Percentiles rank a stretch among this genome's conserved stretches.
These are phyloP conservation scores for Accipiter minullus DNA, from an alignment of 2,797 vertebrate genomes.

Conservation along the genomic window DNA sequence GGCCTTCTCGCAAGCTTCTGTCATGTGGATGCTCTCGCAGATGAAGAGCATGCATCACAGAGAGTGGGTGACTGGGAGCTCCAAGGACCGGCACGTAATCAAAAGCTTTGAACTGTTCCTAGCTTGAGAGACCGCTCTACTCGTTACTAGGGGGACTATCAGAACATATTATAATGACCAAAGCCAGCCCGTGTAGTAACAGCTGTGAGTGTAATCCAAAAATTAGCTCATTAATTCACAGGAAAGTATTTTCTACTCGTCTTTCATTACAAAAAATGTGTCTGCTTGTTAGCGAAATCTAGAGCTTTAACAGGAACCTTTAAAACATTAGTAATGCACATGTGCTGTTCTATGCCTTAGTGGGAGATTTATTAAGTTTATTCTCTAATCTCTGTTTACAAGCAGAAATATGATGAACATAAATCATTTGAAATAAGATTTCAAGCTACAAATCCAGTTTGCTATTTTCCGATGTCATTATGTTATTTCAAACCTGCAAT, in stretches of 20 bases:
- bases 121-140: conserved; percentile 76
- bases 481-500: conserved; percentile 39
- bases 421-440: conserved; percentile 45
- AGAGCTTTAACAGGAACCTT: conserved; percentile 26
- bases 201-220: conserved; percentile 70
- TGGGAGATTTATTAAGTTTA: conserved; percentile 48
- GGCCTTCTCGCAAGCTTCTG: conserved; percentile 70
- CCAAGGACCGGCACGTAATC: conserved; percentile 76
- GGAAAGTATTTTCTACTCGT: conserved; percentile 64
- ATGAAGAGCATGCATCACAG: conserved; percentile 32
- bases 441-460: conserved; percentile 21
- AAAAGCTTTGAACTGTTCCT: conserved; percentile 72
- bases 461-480: background rate
- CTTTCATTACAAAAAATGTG: conserved; percentile 37
- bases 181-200: conserved; percentile 67
- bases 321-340: conserved; percentile 48
- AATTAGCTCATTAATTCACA: conserved; percentile 72
- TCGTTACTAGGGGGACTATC: conserved; percentile 71
- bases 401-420: conserved; percentile 36
- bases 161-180: conserved; percentile 80
- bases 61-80: conserved; percentile 70
- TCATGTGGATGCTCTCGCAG: conserved; percentile 68
- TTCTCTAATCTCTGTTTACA: conserved; percentile 59
- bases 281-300: conserved; percentile 28
- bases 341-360: conserved; percentile 25